Evolutionary conservation across 2,888 invertebrate species (phyloP), one percentile per base, ranked within the genome.

Genomic region (Spilosoma lubricipeda): DNA sequence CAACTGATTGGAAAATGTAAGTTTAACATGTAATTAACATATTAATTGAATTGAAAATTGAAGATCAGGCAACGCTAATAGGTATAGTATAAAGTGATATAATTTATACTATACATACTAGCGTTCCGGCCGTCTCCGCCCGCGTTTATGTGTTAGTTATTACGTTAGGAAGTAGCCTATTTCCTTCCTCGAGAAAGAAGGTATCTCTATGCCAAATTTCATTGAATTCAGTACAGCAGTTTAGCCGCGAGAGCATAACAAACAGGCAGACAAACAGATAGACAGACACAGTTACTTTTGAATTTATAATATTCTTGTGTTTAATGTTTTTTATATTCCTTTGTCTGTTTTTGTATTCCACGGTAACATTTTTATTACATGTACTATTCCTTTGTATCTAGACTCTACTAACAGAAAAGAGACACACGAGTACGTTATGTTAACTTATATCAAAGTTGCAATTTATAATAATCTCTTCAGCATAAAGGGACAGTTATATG

Each of bases 401-500:
- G 52, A n/a, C n/a, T 56, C n/a, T 56, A 11, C 52, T 23, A 23
- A 56, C 2, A n/a, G 9, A 30, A 63, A 27, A 13, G 15, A 15
- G 30, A 63, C 13, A 30, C 30, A 18, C 2, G 30, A 30, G 59
- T 59, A 59, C 30, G 27, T 63, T 63, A 15, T 30, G 63, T 63
- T 18, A 30, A 30, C 30, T 30, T 18, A 30, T 63, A 63, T 30
- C 63, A 63, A 63, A 63, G 30, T 7, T 7, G 30, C 67, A 56
- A 71, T 52, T 8, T 56, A 67, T 56, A 59, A 59, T 23, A 42
- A 30, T 15, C 20, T 30, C 1, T 52, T 18, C 56, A 30, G 23
- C 11, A 11, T 7, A 70, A 68, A 45, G 77, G 75, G 78, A 85
- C 77, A 75, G 71, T 74, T 80, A 72, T 75, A 74, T 74, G 73